A percentile compares a stretch with the other conserved stretches of the same genome.
These are phyloP conservation scores for Rhea pennata DNA, from an alignment of 2,113 vertebrate genomes.

Conservation along the genomic window DNA sequence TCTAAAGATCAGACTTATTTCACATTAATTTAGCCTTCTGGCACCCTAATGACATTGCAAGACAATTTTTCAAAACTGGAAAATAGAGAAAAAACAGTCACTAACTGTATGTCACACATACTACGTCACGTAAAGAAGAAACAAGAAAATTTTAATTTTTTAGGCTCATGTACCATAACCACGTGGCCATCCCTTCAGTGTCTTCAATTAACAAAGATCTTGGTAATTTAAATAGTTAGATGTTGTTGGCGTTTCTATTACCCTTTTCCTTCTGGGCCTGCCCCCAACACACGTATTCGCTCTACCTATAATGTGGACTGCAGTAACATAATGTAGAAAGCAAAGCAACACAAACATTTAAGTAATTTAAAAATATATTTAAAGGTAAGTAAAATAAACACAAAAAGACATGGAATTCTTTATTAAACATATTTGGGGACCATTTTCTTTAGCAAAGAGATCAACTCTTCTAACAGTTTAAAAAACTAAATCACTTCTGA, in stretches of 20 bases:
- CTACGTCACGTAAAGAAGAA: background rate
- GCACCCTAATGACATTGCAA: background rate
- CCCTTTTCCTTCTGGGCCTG: background rate
- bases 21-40: background rate
- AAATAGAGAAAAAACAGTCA: background rate
- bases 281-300: background rate
- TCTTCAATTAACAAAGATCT: background rate
- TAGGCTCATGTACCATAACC: background rate
- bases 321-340: background rate
- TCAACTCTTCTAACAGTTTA: background rate
- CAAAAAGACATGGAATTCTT: background rate
- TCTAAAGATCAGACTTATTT: background rate
- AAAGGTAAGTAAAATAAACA: too few species aligned
- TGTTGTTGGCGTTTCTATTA: accelerated
- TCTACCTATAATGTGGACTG: accelerated
- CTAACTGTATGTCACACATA: accelerated
- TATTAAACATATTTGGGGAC: background rate
- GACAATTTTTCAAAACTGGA: background rate
- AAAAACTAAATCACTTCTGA: background rate
- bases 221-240: background rate
- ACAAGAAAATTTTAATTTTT: background rate
- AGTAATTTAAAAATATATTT: too few species aligned
- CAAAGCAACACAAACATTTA: background rate
- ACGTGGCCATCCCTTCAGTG: background rate
- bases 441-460: background rate